These are phyloP conservation scores for Geococcyx californianus DNA, from an alignment of 2,113 vertebrate genomes.

Conservation along the genomic window DNA sequence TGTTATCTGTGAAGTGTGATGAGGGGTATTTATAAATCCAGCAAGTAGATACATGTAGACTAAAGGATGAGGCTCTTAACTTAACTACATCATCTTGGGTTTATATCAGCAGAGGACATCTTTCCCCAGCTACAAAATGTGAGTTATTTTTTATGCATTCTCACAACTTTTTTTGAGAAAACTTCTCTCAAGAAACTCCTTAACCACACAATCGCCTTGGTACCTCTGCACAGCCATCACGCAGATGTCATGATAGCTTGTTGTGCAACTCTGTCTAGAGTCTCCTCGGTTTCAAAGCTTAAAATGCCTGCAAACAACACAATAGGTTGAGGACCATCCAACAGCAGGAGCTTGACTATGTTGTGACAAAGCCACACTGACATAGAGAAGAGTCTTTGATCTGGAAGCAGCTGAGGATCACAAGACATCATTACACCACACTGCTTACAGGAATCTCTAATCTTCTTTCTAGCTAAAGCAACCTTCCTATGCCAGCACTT, in stretches of 20 bases:
- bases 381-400: conserved; percentile 21
- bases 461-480: conserved; percentile 36
- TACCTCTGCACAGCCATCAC: neutral
- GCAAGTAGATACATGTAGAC: neutral
- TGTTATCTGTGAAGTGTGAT: neutral
- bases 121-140: accelerated
- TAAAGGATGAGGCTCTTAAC: neutral
- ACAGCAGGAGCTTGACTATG: neutral
- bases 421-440: conserved; percentile 16
- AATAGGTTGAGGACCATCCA: neutral
- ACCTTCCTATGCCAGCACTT: neutral
- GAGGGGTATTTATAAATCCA: neutral
- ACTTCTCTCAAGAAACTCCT: neutral
- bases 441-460: conserved; percentile 22
- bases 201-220: neutral
- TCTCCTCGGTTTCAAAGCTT: neutral
- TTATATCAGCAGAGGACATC: neutral
- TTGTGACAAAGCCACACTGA: neutral
- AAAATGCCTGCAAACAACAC: neutral
- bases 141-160: neutral
- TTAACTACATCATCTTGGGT: neutral
- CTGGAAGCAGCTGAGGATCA: conserved; percentile 49
- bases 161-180: neutral
- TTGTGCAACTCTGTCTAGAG: neutral
- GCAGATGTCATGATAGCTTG: neutral